A percentile compares a stretch with the other conserved stretches of the same genome.
Conservation (phyloP, 1,140 invertebrate genomes). For the Zaprionus nigranus region DNA sequence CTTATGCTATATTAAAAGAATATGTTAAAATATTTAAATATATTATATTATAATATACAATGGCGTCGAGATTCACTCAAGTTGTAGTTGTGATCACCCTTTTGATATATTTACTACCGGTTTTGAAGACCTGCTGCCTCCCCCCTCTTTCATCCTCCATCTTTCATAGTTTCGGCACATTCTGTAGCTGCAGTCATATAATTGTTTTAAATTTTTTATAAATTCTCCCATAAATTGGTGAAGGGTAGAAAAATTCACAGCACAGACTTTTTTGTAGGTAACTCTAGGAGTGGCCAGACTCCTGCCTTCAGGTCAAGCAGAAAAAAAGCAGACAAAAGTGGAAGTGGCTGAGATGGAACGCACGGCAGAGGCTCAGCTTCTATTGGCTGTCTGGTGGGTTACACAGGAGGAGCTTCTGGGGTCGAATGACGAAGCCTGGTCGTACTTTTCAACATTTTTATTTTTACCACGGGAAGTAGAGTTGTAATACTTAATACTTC, state of each 20-base stretch:
- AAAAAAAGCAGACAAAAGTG: conserved; percentile 65
- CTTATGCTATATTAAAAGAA: no score
- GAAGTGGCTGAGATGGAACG: conserved; percentile 13
- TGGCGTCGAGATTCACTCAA: not conserved
- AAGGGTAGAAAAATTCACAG: conserved; percentile 36
- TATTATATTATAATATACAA: no score
- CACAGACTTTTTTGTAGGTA: conserved; percentile 17
- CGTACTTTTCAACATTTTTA: conserved; percentile 30
- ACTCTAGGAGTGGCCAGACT: conserved; percentile 47
- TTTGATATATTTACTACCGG: not conserved
- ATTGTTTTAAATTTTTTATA: conserved; percentile 76
- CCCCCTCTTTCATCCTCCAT: not conserved
- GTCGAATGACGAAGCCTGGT: not conserved
- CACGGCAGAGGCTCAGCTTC: conserved; percentile 22
- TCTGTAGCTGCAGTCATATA: conserved; percentile 58
- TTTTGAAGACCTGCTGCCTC: conserved; percentile 1
- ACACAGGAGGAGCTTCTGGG: not conserved
- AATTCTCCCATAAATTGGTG: conserved; percentile 68
- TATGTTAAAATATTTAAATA: no score
- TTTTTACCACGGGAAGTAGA: conserved; percentile 38
- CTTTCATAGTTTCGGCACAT: conserved; percentile 17
- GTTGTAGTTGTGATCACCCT: not conserved
- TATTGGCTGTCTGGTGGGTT: conserved; percentile 3
- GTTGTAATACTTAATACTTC: conserved; percentile 71
- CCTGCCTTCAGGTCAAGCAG: conserved; percentile 29